phyloP scores from a whole-genome alignment of 1,140 invertebrate genomes.

The Subanguina moxae region DNA sequence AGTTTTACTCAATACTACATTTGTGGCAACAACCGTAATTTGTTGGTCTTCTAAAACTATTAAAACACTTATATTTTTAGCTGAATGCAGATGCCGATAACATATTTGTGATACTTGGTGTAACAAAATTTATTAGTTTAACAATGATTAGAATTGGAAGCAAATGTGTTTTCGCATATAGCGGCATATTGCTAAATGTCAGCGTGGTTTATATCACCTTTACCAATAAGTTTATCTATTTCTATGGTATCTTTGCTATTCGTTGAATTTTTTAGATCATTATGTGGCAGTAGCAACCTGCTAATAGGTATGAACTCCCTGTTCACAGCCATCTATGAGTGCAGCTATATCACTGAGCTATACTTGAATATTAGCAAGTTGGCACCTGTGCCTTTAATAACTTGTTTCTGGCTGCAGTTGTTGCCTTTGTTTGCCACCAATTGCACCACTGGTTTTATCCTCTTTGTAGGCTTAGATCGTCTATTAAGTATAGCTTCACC shows the following conservation, averaged over 20 bases:
- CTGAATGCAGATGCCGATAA: neutral
- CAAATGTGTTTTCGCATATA: neutral
- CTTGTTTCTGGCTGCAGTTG: neutral
- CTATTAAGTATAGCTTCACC: neutral
- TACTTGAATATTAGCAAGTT: neutral
- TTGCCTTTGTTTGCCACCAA: constrained; percentile 3
- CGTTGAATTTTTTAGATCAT: neutral
- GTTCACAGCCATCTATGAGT: neutral
- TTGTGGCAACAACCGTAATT: too few relatives aligned
- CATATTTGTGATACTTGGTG: neutral
- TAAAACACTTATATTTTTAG: too few relatives aligned
- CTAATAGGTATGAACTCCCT: neutral
- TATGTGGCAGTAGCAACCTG: neutral
- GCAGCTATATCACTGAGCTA: neutral
- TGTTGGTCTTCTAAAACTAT: too few relatives aligned
- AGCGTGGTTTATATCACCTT: neutral
- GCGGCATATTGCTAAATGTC: neutral
- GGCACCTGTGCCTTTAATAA: neutral
- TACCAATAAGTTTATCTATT: neutral
- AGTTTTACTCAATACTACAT: too few relatives aligned
- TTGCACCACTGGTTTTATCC: neutral
- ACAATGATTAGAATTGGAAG: neutral
- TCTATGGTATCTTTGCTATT: neutral
- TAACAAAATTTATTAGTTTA: neutral
- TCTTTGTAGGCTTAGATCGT: neutral